These are phyloP conservation scores for Diplogasteroides magnus DNA, from an alignment of 1,140 invertebrate genomes.

Conservation along the genomic window DNA sequence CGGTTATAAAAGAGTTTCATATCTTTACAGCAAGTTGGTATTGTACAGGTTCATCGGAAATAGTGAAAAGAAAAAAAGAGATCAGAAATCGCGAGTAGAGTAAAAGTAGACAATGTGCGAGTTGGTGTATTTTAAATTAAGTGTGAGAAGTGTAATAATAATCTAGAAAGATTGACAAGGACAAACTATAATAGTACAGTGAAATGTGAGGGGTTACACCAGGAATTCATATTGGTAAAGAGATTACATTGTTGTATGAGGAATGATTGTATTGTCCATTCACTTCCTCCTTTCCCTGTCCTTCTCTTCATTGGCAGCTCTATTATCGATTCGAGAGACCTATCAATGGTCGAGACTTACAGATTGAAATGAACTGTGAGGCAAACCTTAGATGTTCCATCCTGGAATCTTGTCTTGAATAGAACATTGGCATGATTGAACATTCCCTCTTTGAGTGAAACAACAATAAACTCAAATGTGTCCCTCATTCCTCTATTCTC, in stretches of 20 bases:
- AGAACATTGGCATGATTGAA: constrained; percentile 98
- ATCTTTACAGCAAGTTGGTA: no score
- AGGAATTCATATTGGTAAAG: constrained; percentile 1
- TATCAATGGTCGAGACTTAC: background rate
- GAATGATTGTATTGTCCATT: background rate
- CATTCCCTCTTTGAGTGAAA: constrained; percentile 98
- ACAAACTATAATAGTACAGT: no score
- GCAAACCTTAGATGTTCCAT: constrained; percentile 84
- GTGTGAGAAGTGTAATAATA: no score
- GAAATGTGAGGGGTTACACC: no score
- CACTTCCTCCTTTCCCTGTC: background rate
- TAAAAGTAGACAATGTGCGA: no score
- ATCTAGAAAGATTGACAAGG: no score
- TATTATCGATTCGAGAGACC: background rate
- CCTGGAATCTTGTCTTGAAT: constrained; percentile 87
- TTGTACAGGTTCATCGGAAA: no score
- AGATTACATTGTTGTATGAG: background rate
- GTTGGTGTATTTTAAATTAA: no score
- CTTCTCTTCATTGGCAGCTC: background rate
- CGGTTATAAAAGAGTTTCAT: no score
- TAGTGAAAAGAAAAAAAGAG: no score
- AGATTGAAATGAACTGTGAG: constrained; percentile 32
- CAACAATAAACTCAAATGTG: constrained; percentile 80
- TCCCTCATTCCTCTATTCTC: background rate
- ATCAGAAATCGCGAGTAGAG: no score